Evolutionary conservation across 2,797 vertebrate genomes (phyloP).

Genomic region (Pseudochirops cupreus): DNA sequence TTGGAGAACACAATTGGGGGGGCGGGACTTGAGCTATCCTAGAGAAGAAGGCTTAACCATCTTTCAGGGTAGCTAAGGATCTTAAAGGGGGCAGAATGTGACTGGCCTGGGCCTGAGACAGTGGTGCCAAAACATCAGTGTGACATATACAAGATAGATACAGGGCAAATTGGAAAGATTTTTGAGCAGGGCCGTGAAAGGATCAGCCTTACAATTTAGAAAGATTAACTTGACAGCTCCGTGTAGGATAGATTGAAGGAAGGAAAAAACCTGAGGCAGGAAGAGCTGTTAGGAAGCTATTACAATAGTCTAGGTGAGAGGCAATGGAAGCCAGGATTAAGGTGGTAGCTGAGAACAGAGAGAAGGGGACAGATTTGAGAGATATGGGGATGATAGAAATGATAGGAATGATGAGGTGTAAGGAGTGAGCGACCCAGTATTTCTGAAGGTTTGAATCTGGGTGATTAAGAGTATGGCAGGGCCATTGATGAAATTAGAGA

Average conservation of each 20-base stretch:
- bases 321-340: not conserved
- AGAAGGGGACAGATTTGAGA: not conserved
- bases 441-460: not conserved
- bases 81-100: not conserved
- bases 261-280: not conserved
- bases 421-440: not conserved
- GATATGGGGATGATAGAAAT: not conserved
- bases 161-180: not conserved
- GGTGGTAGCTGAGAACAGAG: not conserved
- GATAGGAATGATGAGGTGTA: not conserved
- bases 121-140: not conserved
- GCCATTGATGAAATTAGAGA: not conserved
- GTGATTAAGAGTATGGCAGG: not conserved
- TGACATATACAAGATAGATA: not conserved
- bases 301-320: not conserved
- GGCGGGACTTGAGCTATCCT: not conserved
- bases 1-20: not conserved
- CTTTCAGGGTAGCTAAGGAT: not conserved
- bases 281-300: not conserved
- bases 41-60: not conserved
- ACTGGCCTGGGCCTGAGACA: not conserved
- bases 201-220: not conserved
- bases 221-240: not conserved
- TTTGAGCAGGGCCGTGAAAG: not conserved
- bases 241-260: constrained; percentile 1